A percentile compares a stretch with the other conserved stretches of the same genome.
Evolutionary conservation across 2,797 vertebrate genomes (phyloP).

Genomic region (Esox masquinongy): DNA sequence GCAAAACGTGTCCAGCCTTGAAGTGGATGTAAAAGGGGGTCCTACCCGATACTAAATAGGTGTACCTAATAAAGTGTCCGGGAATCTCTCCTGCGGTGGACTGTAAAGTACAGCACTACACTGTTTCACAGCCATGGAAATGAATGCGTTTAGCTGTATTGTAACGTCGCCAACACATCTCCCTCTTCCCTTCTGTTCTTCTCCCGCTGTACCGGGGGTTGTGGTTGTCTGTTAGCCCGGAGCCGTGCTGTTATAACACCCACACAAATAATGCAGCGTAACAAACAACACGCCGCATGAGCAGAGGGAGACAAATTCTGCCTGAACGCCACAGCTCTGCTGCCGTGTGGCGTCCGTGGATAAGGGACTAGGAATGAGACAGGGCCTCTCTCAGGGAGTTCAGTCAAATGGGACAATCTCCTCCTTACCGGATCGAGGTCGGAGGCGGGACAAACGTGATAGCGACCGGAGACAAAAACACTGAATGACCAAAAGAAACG

Average conservation of each 20-base stretch:
- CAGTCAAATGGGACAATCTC: too few relatives aligned
- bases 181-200: conserved; percentile 15
- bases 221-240: neutral
- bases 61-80: too few relatives aligned
- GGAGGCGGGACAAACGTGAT: too few relatives aligned
- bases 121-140: too few relatives aligned
- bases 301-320: neutral
- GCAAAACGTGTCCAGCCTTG: too few relatives aligned
- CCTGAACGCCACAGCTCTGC: conserved; percentile 3
- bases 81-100: too few relatives aligned
- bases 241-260: conserved; percentile 12
- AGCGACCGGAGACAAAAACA: too few relatives aligned
- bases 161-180: conserved; percentile 13
- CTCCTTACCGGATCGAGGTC: too few relatives aligned
- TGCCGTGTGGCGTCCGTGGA: neutral
- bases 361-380: conserved; percentile 1
- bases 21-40: too few relatives aligned
- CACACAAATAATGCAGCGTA: neutral
- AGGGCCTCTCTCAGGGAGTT: neutral
- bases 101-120: too few relatives aligned
- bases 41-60: too few relatives aligned
- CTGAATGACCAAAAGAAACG: too few relatives aligned
- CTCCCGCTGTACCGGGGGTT: conserved; percentile 8
- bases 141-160: neutral
- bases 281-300: neutral